These are phyloP conservation scores for Metellina segmentata DNA, from an alignment of 2,888 invertebrate genomes.

Conservation along the genomic window DNA sequence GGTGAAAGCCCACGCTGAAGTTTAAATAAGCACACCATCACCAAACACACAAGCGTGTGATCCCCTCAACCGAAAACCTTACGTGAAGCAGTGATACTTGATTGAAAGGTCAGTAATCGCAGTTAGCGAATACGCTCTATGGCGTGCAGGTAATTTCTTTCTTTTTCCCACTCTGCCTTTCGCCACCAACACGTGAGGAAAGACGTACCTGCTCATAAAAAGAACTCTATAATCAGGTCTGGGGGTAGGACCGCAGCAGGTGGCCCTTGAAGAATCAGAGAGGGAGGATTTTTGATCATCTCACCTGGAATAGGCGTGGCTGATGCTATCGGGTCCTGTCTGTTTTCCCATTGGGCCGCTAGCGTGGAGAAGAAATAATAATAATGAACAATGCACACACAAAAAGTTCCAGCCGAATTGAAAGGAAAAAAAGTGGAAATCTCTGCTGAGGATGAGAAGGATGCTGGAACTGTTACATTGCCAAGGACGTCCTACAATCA, in stretches of 20 bases:
- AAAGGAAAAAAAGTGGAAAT: background rate
- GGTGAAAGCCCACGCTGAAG: no score
- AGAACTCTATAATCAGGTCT: conserved; percentile 44
- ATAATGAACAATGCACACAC: conserved; percentile 5
- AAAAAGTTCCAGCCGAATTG: background rate
- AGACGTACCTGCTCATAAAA: conserved; percentile 3
- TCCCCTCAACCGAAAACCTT: no score
- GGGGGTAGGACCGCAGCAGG: conserved; percentile 25
- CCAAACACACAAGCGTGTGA: no score
- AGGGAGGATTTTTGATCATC: conserved; percentile 60
- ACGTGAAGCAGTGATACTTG: no score
- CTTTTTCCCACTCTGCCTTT: background rate
- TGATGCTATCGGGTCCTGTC: conserved; percentile 45
- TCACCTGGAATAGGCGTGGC: conserved; percentile 48
- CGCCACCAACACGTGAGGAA: background rate
- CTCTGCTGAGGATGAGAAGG: conserved; percentile 1
- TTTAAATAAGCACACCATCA: no score
- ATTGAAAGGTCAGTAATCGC: no score
- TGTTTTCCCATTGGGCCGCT: conserved; percentile 48
- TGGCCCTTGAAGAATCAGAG: conserved; percentile 28
- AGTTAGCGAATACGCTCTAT: no score
- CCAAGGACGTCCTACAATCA: background rate
- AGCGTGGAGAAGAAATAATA: conserved; percentile 11
- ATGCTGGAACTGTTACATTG: background rate
- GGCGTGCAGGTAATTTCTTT: no score